These are phyloP conservation scores for Ditylenchus weischeri DNA, from an alignment of 2,888 invertebrate genomes.

Conservation along the genomic window DNA sequence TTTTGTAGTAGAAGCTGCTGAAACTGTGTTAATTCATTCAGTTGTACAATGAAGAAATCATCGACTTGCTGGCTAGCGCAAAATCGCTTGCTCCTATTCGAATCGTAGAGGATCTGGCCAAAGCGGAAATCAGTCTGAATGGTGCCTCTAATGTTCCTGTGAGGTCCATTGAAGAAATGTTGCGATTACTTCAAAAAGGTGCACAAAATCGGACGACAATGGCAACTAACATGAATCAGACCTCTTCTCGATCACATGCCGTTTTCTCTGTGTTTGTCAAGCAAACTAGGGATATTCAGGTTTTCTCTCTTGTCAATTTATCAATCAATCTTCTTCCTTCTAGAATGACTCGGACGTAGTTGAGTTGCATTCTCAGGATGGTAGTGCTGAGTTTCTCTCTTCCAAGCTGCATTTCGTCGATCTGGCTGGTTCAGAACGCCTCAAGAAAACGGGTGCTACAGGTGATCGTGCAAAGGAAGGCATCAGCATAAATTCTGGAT, in stretches of 20 bases:
- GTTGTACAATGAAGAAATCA: conserved; percentile 93
- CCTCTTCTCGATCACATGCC: conserved; percentile 92
- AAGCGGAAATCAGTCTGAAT: conserved; percentile 81
- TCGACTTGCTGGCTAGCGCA: conserved; percentile 72
- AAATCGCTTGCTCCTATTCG: conserved; percentile 38
- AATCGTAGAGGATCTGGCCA: conserved; percentile 48
- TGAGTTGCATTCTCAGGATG: too few relatives aligned
- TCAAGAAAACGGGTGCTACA: conserved; percentile 93
- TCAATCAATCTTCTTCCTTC: too few relatives aligned
- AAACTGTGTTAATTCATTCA: conserved; percentile 62
- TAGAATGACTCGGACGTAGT: too few relatives aligned
- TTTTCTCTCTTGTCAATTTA: too few relatives aligned
- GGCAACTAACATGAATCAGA: conserved; percentile 97
- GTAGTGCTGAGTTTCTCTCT: too few relatives aligned
- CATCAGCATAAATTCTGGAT: conserved; percentile 94
- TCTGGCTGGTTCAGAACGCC: conserved; percentile 90
- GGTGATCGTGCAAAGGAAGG: conserved; percentile 94
- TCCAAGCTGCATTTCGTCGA: conserved; percentile 74
- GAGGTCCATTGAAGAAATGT: conserved; percentile 61
- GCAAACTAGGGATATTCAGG: conserved; percentile 34
- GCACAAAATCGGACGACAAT: conserved; percentile 93
- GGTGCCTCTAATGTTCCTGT: conserved; percentile 69
- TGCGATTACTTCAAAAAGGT: conserved; percentile 82
- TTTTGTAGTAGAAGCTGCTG: conserved; percentile 5
- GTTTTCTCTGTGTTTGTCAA: conserved; percentile 76